Percentiles rank a stretch among this genome's conserved stretches.
Conservation (phyloP, 2,113 vertebrate species). For the Nesogale talazaci region DNA sequence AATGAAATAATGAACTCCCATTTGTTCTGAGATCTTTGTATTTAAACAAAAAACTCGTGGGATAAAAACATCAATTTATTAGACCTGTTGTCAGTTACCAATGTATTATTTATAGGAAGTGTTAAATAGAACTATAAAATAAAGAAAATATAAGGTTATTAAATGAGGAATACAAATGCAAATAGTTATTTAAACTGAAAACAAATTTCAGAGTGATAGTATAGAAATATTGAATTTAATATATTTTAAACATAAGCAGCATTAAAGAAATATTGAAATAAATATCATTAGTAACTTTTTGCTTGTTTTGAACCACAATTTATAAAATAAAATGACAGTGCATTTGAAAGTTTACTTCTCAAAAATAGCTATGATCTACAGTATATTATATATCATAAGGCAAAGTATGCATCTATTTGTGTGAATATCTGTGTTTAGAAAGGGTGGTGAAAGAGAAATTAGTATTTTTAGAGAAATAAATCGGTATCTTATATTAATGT, state of each 20-base stretch:
- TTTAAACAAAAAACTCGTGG: neutral
- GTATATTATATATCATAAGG: too few relatives aligned
- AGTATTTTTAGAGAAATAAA: too few relatives aligned
- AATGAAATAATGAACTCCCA: neutral
- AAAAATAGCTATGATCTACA: too few relatives aligned
- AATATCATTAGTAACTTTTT: neutral
- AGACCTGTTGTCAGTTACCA: neutral
- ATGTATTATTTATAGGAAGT: neutral
- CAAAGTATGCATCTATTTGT: too few relatives aligned
- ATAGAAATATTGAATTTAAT: neutral
- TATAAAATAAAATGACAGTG: neutral
- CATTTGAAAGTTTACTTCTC: too few relatives aligned
- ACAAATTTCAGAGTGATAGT: neutral
- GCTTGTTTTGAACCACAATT: neutral
- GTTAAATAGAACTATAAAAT: too few relatives aligned
- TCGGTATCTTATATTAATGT: too few relatives aligned
- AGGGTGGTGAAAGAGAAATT: too few relatives aligned
- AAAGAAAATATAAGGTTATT: too few relatives aligned
- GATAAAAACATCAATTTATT: slow-evolving; percentile 25
- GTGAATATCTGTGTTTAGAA: too few relatives aligned
- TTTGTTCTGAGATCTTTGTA: neutral
- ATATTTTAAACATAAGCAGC: neutral
- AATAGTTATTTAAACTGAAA: too few relatives aligned
- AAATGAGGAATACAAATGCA: neutral
- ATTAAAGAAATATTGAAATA: neutral